Percentiles rank a stretch among this genome's conserved stretches.
Conservation (phyloP, 2,113 vertebrate genomes). For the Aix galericulata region DNA sequence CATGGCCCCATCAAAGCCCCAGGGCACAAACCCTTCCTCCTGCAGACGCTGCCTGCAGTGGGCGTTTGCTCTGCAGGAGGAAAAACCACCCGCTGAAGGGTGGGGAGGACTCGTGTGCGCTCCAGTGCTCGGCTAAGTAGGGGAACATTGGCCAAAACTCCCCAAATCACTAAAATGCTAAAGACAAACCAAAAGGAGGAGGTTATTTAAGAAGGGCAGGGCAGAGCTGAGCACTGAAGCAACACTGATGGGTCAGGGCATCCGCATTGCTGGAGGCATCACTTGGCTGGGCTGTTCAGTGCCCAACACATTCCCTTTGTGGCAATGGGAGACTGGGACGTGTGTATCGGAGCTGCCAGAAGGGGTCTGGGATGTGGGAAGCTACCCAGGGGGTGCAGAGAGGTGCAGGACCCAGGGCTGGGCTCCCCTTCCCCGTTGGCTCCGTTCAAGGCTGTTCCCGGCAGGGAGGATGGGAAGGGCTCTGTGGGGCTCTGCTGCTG, state of each 20-base stretch:
- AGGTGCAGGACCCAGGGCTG: background rate
- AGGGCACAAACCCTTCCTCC: background rate
- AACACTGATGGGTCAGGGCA: background rate
- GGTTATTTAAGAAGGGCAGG: background rate
- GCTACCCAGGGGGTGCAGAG: background rate
- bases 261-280: background rate
- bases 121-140: background rate
- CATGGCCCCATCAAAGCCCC: background rate
- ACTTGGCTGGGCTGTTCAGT: background rate
- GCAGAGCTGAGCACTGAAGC: background rate
- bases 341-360: background rate
- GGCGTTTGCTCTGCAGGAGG: background rate
- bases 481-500: background rate
- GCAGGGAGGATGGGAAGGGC: background rate
- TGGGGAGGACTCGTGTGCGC: background rate
- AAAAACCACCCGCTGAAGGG: background rate
- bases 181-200: background rate
- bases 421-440: background rate
- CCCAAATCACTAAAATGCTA: background rate
- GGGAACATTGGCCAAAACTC: background rate
- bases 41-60: background rate
- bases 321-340: background rate
- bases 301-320: background rate
- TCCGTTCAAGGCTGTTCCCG: fast-evolving
- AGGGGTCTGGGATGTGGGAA: background rate